These are phyloP conservation scores for Clostera curtula DNA, from an alignment of 2,888 invertebrate genomes.

Conservation along the genomic window DNA sequence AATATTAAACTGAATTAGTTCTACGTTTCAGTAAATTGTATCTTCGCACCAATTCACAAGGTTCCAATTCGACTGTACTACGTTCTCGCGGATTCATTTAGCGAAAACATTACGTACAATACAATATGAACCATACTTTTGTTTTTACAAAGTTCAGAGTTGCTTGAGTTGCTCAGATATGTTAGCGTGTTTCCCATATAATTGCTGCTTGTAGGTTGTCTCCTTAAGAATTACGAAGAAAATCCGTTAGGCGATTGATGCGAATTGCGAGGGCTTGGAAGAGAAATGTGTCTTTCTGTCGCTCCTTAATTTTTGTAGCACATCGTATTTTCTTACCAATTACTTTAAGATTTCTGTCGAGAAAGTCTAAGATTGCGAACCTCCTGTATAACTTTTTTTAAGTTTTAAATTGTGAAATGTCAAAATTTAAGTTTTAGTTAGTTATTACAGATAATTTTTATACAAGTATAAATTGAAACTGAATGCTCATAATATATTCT, in stretches of 20 bases:
- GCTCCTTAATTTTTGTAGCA: conserved; percentile 56
- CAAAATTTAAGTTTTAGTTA: too few species aligned
- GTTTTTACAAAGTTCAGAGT: conserved; percentile 30
- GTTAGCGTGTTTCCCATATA: conserved; percentile 50
- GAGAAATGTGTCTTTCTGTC: conserved; percentile 32
- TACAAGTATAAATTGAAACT: too few species aligned
- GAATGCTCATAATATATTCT: too few species aligned
- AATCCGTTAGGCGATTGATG: conserved; percentile 70
- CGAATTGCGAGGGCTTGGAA: conserved; percentile 32
- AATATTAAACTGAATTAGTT: conserved; percentile 63
- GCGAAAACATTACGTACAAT: conserved; percentile 19
- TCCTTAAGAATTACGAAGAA: conserved; percentile 65
- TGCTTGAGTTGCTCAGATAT: conserved; percentile 14
- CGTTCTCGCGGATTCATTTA: conserved; percentile 38
- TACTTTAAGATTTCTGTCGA: background rate
- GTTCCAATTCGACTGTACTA: conserved; percentile 22
- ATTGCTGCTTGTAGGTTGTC: conserved; percentile 71
- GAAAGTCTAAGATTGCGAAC: too few species aligned
- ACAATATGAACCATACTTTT: conserved; percentile 27
- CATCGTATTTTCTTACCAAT: conserved; percentile 34
- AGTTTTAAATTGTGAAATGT: too few species aligned
- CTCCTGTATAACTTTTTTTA: too few species aligned
- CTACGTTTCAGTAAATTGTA: conserved; percentile 22
- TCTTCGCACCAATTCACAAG: conserved; percentile 30
- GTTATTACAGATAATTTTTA: too few species aligned